Evolutionary conservation across 2,797 vertebrate species (phyloP), one percentile per base, ranked within the genome.

Genomic region (Notamacropus eugenii): DNA sequence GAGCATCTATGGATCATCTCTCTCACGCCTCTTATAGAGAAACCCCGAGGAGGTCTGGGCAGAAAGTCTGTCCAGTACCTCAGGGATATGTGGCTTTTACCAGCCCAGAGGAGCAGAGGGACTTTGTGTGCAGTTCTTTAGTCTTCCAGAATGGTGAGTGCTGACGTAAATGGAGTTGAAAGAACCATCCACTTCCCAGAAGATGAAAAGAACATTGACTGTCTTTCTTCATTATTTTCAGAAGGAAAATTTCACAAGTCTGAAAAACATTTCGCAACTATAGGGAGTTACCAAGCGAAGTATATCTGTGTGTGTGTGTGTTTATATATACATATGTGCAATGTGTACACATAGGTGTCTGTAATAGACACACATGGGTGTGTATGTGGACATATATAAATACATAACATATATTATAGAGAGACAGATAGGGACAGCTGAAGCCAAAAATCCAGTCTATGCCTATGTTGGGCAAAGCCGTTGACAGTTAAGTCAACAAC

Each of bases 111-210:
- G 93, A 97, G 50, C 95, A 95, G 59, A 55, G 91, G 94, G 97
- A 92, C 93, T 97, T 11, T 11, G 40, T 97, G 97, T 97, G 95
- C 95, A 90, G 62, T 87, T 62, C 40, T 97, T 95, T 95, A n/a
- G 87, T 94, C 94, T 93, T 96, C 96, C 94, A 50, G 92, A 95
- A 91, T 54, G 96, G 91, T 95, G 94, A 94, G 19, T 97, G 96
- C 92, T 97, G 96, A 97, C n/a, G 50, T 98, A 97, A 97, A 97
- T 94, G 93, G 97, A 97, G 93, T 97, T 97, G 96, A 97, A 97
- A 97, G 95, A 97, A 93, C 58, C 95, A 97, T 92, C 95, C n/a
- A 54, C 95, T 95, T 97, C 97, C 96, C 90, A 94, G 94, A 93
- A 92, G 93, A 96, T 94, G 96, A 92, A 97, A 97, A 94, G 90